Base-by-base conservation (phyloP, 1,140 invertebrate species). In the Whitmania pigra region DNA sequence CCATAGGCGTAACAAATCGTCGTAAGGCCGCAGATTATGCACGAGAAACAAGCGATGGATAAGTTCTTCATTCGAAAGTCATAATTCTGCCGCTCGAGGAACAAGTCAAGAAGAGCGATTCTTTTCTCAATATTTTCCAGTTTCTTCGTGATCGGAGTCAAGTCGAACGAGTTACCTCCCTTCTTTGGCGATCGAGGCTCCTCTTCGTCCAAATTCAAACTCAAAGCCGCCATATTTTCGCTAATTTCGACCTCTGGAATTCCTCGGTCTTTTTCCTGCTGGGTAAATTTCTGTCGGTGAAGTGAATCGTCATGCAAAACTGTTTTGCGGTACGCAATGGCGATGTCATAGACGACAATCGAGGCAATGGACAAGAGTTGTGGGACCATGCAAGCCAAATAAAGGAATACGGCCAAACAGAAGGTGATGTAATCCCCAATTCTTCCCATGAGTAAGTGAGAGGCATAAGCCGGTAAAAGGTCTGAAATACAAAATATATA, bases 321-420 rank as follows among this genome's bases (percentile, higher is more conserved):
- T 17, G 79, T 78, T 70, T 75, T 73, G 15, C 80, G 70, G 73
- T 83, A 83, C 18, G 79, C 79, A 71, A 83, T 80, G 74, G 81
- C 83, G 25, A 83, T 82, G 76, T 83, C 82, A 73, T 83, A 83
- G 9, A 83, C 79, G 31, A 83, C 79, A 71, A 83, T 82, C 40
- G 81, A 82, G 11, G 81, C 79, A 15, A 83, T 79, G 0, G 82
- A 82, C 76, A 83, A 80, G 0, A 83, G 81, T 73, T 83, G 81
- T 22, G 80, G 79, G 9, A 80, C 79, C 7, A 80, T 81, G 2
- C 82, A 82, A 1, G 82, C 82, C 77, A 81, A 78, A 54, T 82
- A 81, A 11, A 80, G 79, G 22, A 82, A 80, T 74, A 82, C 78
- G 0, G 81, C 80, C 22, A 82, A 73, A 22, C 77, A 66, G 25